These are phyloP conservation scores for Anarhynchus alexandrinus DNA, from an alignment of 2,113 vertebrate species.

Conservation along the genomic window DNA sequence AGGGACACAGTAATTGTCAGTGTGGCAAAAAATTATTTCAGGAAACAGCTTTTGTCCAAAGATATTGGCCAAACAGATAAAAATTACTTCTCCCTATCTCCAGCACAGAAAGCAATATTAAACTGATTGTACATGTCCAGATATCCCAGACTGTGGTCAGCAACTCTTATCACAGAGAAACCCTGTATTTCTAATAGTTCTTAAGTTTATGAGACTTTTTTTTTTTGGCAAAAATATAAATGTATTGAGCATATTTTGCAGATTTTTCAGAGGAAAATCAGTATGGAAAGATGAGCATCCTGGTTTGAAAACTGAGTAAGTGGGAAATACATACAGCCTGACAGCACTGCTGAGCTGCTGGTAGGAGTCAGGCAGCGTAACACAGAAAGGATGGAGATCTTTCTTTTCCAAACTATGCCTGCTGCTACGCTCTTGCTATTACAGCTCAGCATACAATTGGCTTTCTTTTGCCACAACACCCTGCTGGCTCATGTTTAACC, in stretches of 20 bases:
- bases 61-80: not conserved
- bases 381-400: not conserved
- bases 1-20: not conserved
- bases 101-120: not conserved
- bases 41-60: not conserved
- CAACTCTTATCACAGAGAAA: not conserved
- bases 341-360: not conserved
- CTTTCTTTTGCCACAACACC: not conserved
- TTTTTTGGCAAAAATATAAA: not conserved
- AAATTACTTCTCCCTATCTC: not conserved
- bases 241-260: not conserved
- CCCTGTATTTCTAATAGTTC: not conserved
- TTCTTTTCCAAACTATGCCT: not conserved
- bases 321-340: not conserved
- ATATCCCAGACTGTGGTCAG: not conserved
- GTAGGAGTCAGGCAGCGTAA: not conserved
- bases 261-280: not conserved
- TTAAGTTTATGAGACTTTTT: not conserved
- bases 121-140: not conserved
- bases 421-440: not conserved
- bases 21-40: not conserved
- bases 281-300: not conserved
- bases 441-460: not conserved
- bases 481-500: not conserved
- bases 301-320: not conserved